phyloP scores from a whole-genome alignment of 2,888 invertebrate species.

The Acrobasis suavella region DNA sequence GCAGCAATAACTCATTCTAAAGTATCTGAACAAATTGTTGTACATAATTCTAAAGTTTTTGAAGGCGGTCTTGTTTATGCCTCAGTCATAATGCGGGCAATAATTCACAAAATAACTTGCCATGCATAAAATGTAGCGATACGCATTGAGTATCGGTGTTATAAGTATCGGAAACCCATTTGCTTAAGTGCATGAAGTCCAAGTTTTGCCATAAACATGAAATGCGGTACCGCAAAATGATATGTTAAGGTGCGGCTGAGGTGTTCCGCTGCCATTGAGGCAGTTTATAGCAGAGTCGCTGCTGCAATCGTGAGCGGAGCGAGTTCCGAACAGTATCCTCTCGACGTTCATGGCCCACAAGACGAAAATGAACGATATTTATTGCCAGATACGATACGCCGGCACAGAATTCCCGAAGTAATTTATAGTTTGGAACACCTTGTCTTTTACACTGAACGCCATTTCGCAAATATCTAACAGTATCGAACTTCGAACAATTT shows the following conservation, averaged over 20 bases:
- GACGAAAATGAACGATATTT: constrained; percentile 77
- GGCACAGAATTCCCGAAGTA: constrained; percentile 69
- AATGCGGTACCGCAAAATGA: constrained; percentile 76
- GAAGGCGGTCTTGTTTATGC: constrained; percentile 39
- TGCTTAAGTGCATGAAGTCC: constrained; percentile 79
- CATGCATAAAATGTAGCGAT: constrained; percentile 66
- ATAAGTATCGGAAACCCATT: constrained; percentile 81
- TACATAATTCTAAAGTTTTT: constrained; percentile 25
- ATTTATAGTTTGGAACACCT: constrained; percentile 73
- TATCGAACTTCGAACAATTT: constrained; percentile 13
- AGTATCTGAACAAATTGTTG: constrained; percentile 22
- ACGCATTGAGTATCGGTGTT: constrained; percentile 64
- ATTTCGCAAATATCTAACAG: constrained; percentile 25
- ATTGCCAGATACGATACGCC: constrained; percentile 66
- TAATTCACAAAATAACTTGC: constrained; percentile 63
- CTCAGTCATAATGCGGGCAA: constrained; percentile 49
- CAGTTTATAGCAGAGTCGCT: constrained; percentile 24
- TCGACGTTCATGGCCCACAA: constrained; percentile 65
- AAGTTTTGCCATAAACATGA: constrained; percentile 81
- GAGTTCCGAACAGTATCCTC: constrained; percentile 40
- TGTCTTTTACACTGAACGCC: constrained; percentile 42
- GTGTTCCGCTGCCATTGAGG: constrained; percentile 33
- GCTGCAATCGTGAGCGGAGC: constrained; percentile 35
- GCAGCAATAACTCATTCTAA: constrained; percentile 18
- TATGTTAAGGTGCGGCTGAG: constrained; percentile 71